Base-by-base conservation (phyloP, 2,888 invertebrate genomes). In the Nomada ruficornis region DNA sequence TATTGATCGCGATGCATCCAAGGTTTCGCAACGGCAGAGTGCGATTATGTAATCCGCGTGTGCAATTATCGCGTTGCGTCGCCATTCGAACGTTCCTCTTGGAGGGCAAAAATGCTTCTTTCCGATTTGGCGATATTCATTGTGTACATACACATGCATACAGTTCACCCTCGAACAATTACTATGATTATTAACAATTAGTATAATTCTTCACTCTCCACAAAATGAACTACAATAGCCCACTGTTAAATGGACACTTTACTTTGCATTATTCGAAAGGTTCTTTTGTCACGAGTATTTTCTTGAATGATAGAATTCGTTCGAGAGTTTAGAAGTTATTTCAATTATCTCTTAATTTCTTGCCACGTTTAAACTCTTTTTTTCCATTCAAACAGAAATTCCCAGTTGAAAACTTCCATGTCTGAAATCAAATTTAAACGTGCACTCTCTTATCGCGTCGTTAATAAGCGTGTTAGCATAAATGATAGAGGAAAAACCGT, bases 41-140 rank as follows among this genome's bases (percentile, higher is more conserved):
- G 70, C 68, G 82, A 86, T 86, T 86, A 84, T 74, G 86, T 80
- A 86, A 87, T 63, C 73, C 65, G 77, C 72, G 76, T 62, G 50
- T 71, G 84, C 86, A 86, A 87, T 82, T 77, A 77, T 74, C 74
- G 76, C 78, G 71, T 44, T 52, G 76, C 78, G 82, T 77, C 73
- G 70, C 18, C 29, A 59, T 57, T 85, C 78, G 77, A 74, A 74
- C 36, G 75, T 55, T 80, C 78, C 75, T 70, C 26, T 80, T 60
- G 59, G 47, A 59, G 55, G 62, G 29, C 79, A 67, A 79, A 70
- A 83, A 62, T 59, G 80, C 63, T 59, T 65, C 80, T 73, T 59
- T 75, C 47, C 70, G 85, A 85, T 83, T 62, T 52, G 78, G 67
- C 77, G 83, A 80, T 84, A 82, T 80, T 83, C 78, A 68, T 5